Evolutionary conservation across 2,113 vertebrate species (phyloP), one percentile per base, ranked within the genome.

Genomic region (Ceyx cyanopectus): DNA sequence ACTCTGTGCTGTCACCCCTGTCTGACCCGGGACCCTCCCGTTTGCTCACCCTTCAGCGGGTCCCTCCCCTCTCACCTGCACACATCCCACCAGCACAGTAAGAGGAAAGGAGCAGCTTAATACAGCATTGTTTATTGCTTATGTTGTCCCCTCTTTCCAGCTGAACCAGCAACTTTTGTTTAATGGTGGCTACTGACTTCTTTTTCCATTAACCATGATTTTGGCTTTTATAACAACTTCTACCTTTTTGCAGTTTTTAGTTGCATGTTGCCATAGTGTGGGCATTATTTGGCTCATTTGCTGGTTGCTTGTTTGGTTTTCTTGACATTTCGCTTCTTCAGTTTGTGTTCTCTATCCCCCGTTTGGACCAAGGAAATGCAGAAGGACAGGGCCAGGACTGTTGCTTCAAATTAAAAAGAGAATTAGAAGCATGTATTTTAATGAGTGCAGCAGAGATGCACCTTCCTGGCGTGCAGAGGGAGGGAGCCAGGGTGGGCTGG

Each of bases 361-460:
- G 1, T 24, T 41, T 22, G 50, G 67, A 76, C n/a, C 19, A 6
- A 23, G n/a, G 43, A 37, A 26, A 21, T 5, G 24, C 43, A 21
- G 34, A 40, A 30, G n/a, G 6, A 16, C 30, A 26, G 12, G 51
- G 27, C 5, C 12, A 11, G 34, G 21, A 23, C 15, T 26, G 26
- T 46, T 32, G 45, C 45, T 24, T 40, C 4, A 2, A 12, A 6
- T 0, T 1, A 4, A 43, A 40, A 46, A 23, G 11, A 50, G 22
- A 15, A 60, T 24, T 24, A 34, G 2, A 2, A 29, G 2, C 14
- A 2, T 22, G 27, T n/a, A n/a, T 16, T 32, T 20, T 17, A 22
- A 30, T 3, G 23, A 7, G 0, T 1, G 5, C 14, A 10, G 9
- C 3, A 2, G 69, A 5, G 26, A 3, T 26, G 19, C 45, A 3